A percentile compares a stretch with the other conserved stretches of the same genome.
Conservation (phyloP, 35 echinoderm and acorn worm genomes). For the Diadema setosum region DNA sequence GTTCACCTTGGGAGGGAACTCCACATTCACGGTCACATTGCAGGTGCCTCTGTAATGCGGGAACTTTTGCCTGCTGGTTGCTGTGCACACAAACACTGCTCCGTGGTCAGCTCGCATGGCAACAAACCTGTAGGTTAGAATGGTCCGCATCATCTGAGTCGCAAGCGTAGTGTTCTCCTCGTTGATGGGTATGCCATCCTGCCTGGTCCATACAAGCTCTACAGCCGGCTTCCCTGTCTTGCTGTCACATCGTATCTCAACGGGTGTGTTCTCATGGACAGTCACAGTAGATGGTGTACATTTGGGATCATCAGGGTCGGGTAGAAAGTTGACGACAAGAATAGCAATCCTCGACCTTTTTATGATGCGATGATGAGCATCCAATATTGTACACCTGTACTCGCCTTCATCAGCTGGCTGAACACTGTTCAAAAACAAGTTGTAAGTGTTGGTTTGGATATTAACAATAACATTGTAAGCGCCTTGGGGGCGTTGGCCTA, state of each 20-base stretch:
- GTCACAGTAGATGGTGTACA: background rate
- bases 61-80: constrained; percentile 2
- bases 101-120: background rate
- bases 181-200: background rate
- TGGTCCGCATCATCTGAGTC: background rate
- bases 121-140: background rate
- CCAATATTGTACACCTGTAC: background rate
- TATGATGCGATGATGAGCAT: background rate
- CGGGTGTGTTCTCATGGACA: background rate
- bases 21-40: background rate
- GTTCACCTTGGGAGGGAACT: background rate
- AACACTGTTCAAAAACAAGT: background rate
- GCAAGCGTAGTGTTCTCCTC: background rate
- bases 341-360: background rate
- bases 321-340: constrained; percentile 3
- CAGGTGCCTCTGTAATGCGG: background rate
- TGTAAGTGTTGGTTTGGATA: background rate
- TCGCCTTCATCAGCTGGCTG: background rate
- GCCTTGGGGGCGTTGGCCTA: background rate
- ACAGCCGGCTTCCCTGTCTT: background rate
- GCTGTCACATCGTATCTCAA: background rate
- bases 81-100: background rate
- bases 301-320: background rate
- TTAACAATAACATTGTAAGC: background rate
- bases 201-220: background rate